Evolutionary conservation across 2,888 invertebrate genomes (phyloP), one percentile per base, ranked within the genome.

Genomic region (Cephus spinipes): DNA sequence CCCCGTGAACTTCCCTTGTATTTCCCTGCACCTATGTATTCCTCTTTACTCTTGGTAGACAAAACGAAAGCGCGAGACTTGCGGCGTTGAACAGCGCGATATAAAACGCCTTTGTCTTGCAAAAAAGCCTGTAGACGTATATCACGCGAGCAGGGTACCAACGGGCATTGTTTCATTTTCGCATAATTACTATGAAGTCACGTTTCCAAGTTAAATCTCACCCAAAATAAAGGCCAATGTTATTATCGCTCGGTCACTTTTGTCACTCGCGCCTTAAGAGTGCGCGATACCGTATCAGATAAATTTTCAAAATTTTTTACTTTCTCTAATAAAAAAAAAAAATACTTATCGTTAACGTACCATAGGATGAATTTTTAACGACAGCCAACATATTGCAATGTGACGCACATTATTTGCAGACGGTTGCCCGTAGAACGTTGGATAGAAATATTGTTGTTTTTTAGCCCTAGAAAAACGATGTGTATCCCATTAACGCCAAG

Each of bases 191-290:
- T 85, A 86, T 87, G 89, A 89, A 33, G 88, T 88, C 88, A 86
- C 88, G 89, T 89, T 90, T 90, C 88, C 88, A 89, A 90, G 88
- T 90, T 89, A 88, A 91, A 90, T 88, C 89, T 89, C 87, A 87
- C 87, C 88, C 87, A 33, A 90, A 90, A 90, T 90, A 89, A 90
- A 90, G 89, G 89, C 89, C 89, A 87, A 90, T 90, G 88, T 88
- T 89, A 90, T 90, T 90, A 89, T 87, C 79, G 73, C 74, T 85
- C 85, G 81, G 55, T 55, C 55, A 55, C 23, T 55, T 55, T 55
- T 55, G 55, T 55, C 55, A 23, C 2, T 23, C 23, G 55, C 55
- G 23, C 55, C 23, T 55, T 55, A 23, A 55, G 55, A 55, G 55
- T 23, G 55, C 55, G 23, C 55, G 9, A 23, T 55, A 23, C 2